phyloP scores from a whole-genome alignment of 2,797 vertebrate genomes.

The Esox lucius region DNA sequence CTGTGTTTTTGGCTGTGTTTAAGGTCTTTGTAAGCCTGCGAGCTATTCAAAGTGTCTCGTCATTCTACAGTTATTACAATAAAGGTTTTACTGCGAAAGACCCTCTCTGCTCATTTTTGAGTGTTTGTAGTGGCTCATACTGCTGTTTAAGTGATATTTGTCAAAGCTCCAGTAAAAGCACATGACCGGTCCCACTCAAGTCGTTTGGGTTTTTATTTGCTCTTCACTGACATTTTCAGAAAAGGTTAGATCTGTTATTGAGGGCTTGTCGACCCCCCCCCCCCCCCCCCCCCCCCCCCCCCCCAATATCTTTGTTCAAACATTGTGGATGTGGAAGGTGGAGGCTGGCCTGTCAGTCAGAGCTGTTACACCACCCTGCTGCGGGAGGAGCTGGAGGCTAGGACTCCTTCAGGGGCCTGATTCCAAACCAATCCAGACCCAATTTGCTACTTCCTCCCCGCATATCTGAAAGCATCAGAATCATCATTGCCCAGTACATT shows the following conservation, averaged over 20 bases:
- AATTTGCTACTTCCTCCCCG: neutral
- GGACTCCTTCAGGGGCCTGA: neutral
- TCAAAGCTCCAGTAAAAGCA: constrained; percentile 37
- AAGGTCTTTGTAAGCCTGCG: neutral
- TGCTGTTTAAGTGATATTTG: neutral
- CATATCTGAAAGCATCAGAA: neutral
- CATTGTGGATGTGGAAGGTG: constrained; percentile 18
- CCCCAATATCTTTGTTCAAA: constrained; percentile 47
- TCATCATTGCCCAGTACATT: too few relatives aligned
- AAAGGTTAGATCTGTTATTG: constrained; percentile 58
- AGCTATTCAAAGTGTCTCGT: neutral
- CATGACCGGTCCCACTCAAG: constrained; percentile 32
- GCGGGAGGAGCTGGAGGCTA: neutral
- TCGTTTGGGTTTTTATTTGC: constrained; percentile 51
- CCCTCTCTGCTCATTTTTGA: neutral
- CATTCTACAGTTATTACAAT: neutral
- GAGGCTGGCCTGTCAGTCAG: neutral
- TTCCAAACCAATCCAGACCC: neutral
- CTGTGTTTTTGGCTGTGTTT: neutral
- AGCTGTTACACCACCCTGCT: neutral
- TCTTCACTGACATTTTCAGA: constrained; percentile 57
- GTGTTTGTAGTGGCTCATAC: neutral
- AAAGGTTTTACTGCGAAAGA: neutral
- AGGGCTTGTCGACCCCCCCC: constrained; percentile 5
- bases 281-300: too few relatives aligned